Percentiles rank a stretch among this genome's conserved stretches.
These are phyloP conservation scores for Diadophis punctatus DNA, from an alignment of 2,113 vertebrate species.

Conservation along the genomic window DNA sequence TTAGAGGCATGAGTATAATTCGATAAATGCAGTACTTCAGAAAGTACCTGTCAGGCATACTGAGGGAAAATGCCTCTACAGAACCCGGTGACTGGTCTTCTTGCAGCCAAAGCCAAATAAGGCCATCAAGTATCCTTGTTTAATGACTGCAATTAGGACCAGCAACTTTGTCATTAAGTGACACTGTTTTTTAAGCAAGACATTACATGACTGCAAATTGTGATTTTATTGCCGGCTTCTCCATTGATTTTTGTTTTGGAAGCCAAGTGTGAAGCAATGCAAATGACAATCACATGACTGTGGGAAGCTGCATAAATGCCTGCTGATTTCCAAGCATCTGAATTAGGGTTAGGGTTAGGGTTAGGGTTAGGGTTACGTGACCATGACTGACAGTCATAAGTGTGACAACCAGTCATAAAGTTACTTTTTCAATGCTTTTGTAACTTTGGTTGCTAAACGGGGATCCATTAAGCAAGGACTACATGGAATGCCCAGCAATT, in stretches of 20 bases:
- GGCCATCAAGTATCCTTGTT: neutral
- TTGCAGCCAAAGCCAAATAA: neutral
- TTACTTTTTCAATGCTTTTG: neutral
- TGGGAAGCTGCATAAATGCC: neutral
- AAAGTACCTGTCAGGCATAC: neutral
- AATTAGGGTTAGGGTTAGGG: no score
- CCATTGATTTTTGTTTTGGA: neutral
- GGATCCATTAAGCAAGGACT: neutral
- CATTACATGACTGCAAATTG: neutral
- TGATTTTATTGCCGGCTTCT: neutral
- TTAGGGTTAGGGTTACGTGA: no score
- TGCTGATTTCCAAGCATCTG: neutral
- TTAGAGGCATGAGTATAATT: neutral
- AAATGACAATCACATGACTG: neutral
- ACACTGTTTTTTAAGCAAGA: neutral
- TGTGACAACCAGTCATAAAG: neutral
- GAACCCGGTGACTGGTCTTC: neutral
- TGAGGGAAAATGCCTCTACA: neutral
- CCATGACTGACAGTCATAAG: neutral
- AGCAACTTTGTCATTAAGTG: neutral
- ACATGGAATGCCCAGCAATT: neutral
- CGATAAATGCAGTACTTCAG: neutral
- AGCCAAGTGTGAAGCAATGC: neutral
- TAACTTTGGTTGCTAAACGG: neutral
- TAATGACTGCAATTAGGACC: neutral